Conservation (phyloP, 1,140 invertebrate genomes). For the Chrysoperla carnea region DNA sequence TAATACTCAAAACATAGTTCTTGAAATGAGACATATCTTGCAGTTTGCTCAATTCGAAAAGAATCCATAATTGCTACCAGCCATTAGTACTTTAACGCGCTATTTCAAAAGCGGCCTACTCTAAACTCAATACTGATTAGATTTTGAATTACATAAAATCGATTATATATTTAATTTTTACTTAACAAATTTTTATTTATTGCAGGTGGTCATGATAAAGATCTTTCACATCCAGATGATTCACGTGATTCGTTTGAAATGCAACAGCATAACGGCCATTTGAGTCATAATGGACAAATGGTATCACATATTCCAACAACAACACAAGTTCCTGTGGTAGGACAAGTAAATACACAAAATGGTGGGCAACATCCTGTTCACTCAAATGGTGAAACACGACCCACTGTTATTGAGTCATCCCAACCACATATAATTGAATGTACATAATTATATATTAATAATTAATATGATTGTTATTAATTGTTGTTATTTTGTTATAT, state of each 20-base stretch:
- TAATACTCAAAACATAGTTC: no score
- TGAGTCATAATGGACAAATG: slow-evolving; percentile 1
- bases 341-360: background rate
- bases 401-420: slow-evolving; percentile 67
- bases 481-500: background rate
- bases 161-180: no score
- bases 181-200: background rate
- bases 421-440: slow-evolving; percentile 77
- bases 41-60: no score
- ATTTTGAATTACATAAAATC: no score
- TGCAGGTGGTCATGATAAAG: slow-evolving; percentile 18
- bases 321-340: background rate
- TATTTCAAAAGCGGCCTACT: no score
- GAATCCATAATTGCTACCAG: no score
- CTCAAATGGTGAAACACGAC: slow-evolving; percentile 42
- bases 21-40: no score
- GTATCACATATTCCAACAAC: slow-evolving; percentile 1
- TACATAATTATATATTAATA: slow-evolving; percentile 35
- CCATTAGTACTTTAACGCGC: no score
- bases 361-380: slow-evolving; percentile 23
- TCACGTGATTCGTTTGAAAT: slow-evolving; percentile 22
- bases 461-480: background rate
- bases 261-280: slow-evolving; percentile 10
- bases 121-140: no score
- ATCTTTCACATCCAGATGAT: slow-evolving; percentile 24